Base-by-base conservation (phyloP, 2,888 invertebrate species). In the Troides helena region DNA sequence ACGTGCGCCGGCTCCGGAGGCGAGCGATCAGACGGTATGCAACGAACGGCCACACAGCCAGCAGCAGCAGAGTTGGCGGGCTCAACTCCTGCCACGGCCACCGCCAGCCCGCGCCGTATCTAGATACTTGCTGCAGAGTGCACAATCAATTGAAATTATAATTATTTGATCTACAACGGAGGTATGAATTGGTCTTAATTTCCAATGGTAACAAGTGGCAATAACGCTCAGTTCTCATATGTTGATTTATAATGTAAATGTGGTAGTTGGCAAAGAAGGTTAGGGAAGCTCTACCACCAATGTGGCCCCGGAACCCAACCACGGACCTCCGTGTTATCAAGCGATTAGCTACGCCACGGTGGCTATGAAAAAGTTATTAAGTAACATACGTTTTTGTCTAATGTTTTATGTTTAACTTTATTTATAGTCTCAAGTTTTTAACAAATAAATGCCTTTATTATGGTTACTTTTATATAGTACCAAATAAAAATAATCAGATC, bases 11-110 rank as follows among this genome's bases (percentile, higher is more conserved):
- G 56, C 80, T 75, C 67, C 78, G 79, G 58, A 76, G 50, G 2
- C 86, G 74, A 18, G 80, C 72, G 1, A 85, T 82, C 59, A 93
- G 71, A 64, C 85, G 77, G 81, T 85, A 93, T 6, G 93, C 94
- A 62, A 95, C 73, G 79, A 96, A 92, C 7, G 96, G 96, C 96
- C 96, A 96, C 69, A 94, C 73, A 36, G 95, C 78, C 74, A 96
- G 82, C 72, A 96, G 88, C 64, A 92, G 80, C 65, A 95, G 85
- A 1, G 95, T 89, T 5, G 92, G 89, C 36, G 91, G 76, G 30
- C 89, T 89, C 74, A 95, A 89, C 82, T 94, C 94, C 77, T 93
- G 90, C 83, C 95, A 94, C 68, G 95, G 95, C 94, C 95, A 95
- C 80, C 95, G 94, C 80, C 87, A 92, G 64, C 87, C 85, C 17